phyloP scores from a whole-genome alignment of 2,797 vertebrate genomes.

The Coracias cyanogaster region DNA sequence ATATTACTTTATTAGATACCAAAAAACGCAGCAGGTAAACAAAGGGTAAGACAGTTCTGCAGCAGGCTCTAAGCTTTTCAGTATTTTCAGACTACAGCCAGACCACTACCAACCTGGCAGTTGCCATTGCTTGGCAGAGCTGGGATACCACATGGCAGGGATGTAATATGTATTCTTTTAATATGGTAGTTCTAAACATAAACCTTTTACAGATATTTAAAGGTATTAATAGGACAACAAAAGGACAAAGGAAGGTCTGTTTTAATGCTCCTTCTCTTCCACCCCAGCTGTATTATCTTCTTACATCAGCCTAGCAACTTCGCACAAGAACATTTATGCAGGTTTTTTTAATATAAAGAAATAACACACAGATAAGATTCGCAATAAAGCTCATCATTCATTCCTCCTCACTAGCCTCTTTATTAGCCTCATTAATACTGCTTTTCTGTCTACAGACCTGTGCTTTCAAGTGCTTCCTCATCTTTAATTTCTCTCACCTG shows the following conservation, averaged over 20 bases:
- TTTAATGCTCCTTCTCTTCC: background rate
- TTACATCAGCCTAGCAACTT: background rate
- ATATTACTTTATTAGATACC: background rate
- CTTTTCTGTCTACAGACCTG: background rate
- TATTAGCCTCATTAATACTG: conserved; percentile 41
- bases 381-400: conserved; percentile 28
- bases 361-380: background rate
- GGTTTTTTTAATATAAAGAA: background rate
- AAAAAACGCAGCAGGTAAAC: background rate
- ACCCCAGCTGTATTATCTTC: background rate
- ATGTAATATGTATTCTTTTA: background rate
- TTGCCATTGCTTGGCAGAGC: background rate
- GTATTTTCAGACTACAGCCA: background rate
- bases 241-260: background rate
- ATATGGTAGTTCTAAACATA: background rate
- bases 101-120: background rate
- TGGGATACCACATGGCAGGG: background rate
- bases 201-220: background rate
- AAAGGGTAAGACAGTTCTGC: background rate
- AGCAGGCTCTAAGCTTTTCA: background rate
- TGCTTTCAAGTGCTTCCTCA: background rate
- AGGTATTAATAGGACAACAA: background rate
- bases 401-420: conserved; percentile 4
- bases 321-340: background rate
- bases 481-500: conserved; percentile 28